phyloP scores from a whole-genome alignment of 2,888 invertebrate genomes.

The Thereva unica region DNA sequence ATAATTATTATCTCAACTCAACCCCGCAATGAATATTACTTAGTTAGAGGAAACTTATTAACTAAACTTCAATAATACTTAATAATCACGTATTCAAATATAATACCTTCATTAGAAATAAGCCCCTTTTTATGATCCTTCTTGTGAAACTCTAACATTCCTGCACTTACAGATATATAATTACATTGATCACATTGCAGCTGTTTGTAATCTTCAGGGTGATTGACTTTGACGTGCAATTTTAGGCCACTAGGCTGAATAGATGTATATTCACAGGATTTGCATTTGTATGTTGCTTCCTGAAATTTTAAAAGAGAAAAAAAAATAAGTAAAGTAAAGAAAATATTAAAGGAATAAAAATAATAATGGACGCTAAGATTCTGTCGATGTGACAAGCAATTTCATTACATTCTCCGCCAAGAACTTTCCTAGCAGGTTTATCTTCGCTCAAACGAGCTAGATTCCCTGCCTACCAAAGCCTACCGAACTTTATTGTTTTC shows the following conservation, averaged over 20 bases:
- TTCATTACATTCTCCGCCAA: too few relatives aligned
- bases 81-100: neutral
- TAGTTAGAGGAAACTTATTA: neutral
- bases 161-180: constrained; percentile 51
- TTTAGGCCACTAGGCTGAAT: constrained; percentile 73
- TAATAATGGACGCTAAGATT: neutral
- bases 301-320: constrained; percentile 38
- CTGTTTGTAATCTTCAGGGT: constrained; percentile 57
- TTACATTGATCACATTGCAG: constrained; percentile 53
- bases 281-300: constrained; percentile 66
- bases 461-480: too few relatives aligned
- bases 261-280: constrained; percentile 68
- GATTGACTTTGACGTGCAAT: constrained; percentile 63
- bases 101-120: constrained; percentile 49
- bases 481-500: too few relatives aligned
- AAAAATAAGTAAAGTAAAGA: neutral
- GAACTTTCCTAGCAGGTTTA: too few relatives aligned
- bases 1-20: neutral
- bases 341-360: neutral
- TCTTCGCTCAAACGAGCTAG: too few relatives aligned
- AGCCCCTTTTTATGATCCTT: constrained; percentile 53
- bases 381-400: too few relatives aligned
- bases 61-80: neutral
- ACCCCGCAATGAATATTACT: neutral
- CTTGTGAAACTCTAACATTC: constrained; percentile 50